Evolutionary conservation across 2,797 vertebrate species (phyloP).

Genomic region (Pygocentrus nattereri): DNA sequence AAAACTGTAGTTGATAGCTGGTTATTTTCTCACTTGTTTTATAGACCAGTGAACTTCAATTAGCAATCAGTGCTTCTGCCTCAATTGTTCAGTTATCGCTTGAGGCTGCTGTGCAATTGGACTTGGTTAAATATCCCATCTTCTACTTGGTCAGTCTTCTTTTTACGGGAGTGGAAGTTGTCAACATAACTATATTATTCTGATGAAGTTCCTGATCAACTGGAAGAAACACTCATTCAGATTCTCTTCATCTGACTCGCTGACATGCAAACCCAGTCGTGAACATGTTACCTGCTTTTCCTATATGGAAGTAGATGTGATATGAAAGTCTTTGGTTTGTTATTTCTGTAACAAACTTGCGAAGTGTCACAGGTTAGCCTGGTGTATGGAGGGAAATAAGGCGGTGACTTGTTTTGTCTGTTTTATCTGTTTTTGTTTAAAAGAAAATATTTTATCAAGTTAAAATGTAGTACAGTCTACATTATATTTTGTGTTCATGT

Average conservation of each 20-base stretch:
- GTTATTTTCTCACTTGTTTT: not conserved
- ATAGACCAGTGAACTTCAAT: too few relatives aligned
- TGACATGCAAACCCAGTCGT: not conserved
- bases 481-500: conserved; percentile 84
- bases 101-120: conserved; percentile 79
- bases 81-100: conserved; percentile 70
- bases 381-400: not conserved
- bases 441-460: conserved; percentile 75
- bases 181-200: conserved; percentile 65
- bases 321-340: conserved; percentile 65
- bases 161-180: conserved; percentile 66
- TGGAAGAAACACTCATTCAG: not conserved
- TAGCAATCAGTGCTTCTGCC: too few relatives aligned
- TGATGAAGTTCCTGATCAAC: conserved; percentile 11
- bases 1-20: conserved; percentile 10
- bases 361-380: conserved; percentile 70
- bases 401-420: conserved; percentile 10
- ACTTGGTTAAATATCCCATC: conserved; percentile 70
- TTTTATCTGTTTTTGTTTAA: conserved; percentile 19
- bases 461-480: conserved; percentile 59
- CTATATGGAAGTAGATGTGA: conserved; percentile 70
- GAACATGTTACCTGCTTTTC: conserved; percentile 66
- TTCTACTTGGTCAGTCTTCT: conserved; percentile 69
- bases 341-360: conserved; percentile 42
- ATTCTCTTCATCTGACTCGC: conserved; percentile 43